These are phyloP conservation scores for Sphaerodactylus townsendi DNA, from an alignment of 2,113 vertebrate species.

Conservation along the genomic window DNA sequence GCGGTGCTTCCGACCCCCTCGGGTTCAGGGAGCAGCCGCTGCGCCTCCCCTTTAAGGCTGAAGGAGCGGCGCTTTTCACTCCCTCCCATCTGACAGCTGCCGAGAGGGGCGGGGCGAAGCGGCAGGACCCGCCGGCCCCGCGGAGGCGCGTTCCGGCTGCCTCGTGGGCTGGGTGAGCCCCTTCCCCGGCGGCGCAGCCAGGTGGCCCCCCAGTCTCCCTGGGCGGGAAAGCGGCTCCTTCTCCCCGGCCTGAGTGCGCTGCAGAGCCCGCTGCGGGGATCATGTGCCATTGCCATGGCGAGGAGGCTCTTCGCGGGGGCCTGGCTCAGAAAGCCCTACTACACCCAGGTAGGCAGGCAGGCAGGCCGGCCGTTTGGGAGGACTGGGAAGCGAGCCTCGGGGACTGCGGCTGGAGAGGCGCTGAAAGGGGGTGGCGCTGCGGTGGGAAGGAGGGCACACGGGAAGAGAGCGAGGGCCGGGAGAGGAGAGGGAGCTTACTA, in stretches of 20 bases:
- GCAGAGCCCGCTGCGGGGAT: slow-evolving; percentile 73
- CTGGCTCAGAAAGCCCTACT: slow-evolving; percentile 82
- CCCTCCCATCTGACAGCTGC: background rate
- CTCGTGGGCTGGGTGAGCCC: background rate
- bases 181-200: background rate
- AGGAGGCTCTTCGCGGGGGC: slow-evolving; percentile 84
- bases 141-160: background rate
- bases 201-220: slow-evolving; percentile 7
- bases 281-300: slow-evolving; percentile 90
- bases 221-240: slow-evolving; percentile 40
- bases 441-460: background rate
- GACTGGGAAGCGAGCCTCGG: background rate
- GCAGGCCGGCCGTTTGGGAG: background rate
- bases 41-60: background rate
- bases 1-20: background rate
- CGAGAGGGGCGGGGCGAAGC: slow-evolving; percentile 9
- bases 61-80: background rate
- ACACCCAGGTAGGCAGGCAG: slow-evolving; percentile 83
- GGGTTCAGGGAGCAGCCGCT: background rate
- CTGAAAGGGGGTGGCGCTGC: background rate
- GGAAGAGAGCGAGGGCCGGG: background rate
- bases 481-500: background rate
- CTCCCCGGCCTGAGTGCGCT: slow-evolving; percentile 48
- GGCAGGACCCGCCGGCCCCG: background rate
- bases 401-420: background rate